These are phyloP conservation scores for Melinaea marsaeus DNA, from an alignment of 2,888 invertebrate species.

Conservation along the genomic window DNA sequence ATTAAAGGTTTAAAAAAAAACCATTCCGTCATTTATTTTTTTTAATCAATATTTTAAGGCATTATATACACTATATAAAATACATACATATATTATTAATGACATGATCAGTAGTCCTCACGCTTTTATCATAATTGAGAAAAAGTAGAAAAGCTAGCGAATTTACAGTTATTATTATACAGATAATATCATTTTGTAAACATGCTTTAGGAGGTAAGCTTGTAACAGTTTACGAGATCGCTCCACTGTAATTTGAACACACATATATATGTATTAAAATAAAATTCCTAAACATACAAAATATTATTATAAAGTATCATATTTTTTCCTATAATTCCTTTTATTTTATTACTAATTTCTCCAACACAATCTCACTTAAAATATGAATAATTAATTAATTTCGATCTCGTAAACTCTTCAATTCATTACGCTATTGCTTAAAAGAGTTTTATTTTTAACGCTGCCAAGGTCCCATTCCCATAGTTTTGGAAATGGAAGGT, in stretches of 20 bases:
- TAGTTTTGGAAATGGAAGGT: conserved; percentile 78
- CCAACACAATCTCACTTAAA: background rate
- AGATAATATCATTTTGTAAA: background rate
- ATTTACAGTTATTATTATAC: background rate
- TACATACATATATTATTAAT: background rate
- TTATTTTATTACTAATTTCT: background rate
- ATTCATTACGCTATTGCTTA: conserved; percentile 51
- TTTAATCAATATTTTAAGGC: no score
- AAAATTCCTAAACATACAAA: no score
- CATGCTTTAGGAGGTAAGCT: conserved; percentile 3
- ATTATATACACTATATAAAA: no score
- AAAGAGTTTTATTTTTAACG: conserved; percentile 65
- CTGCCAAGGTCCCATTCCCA: conserved; percentile 78
- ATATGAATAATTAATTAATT: conserved; percentile 3
- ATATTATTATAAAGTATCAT: no score
- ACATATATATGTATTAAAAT: background rate
- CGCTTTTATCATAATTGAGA: conserved; percentile 5
- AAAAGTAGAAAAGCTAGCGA: conserved; percentile 1
- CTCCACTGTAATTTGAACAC: background rate
- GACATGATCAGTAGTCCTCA: background rate
- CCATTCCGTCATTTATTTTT: no score
- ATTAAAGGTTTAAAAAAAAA: no score
- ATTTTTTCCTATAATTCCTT: no score
- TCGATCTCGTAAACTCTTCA: conserved; percentile 27
- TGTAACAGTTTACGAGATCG: conserved; percentile 21